Percentiles rank a stretch among this genome's conserved stretches.
These are phyloP conservation scores for Calidris pygmaea DNA, from an alignment of 2,113 vertebrate species.

Conservation along the genomic window DNA sequence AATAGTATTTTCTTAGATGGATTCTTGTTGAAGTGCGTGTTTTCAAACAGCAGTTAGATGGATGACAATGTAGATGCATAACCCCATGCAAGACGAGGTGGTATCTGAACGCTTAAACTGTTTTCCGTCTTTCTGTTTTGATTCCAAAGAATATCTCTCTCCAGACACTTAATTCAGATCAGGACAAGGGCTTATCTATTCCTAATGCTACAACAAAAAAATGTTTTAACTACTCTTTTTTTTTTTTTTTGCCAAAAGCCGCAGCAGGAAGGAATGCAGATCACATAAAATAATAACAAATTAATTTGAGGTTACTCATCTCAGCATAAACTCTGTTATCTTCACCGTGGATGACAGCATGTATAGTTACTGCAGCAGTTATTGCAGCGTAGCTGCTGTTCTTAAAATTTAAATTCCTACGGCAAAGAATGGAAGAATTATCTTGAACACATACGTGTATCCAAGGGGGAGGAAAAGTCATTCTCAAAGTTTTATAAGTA, in stretches of 20 bases:
- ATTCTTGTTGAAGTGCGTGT: neutral
- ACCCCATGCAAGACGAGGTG: neutral
- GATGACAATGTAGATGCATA: accelerated
- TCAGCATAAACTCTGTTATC: neutral
- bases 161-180: neutral
- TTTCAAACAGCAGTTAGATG: neutral
- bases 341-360: neutral
- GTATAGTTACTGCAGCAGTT: neutral
- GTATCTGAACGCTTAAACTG: neutral
- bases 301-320: neutral
- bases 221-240: neutral
- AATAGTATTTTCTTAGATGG: neutral
- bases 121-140: neutral
- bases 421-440: neutral
- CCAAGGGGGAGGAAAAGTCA: neutral
- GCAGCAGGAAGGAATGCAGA: neutral
- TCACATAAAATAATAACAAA: neutral
- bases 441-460: neutral
- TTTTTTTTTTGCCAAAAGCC: neutral
- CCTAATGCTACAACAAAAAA: neutral
- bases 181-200: neutral
- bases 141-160: neutral
- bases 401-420: neutral
- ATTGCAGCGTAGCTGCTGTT: neutral
- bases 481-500: neutral